Percentiles rank a stretch among this genome's conserved stretches.
Evolutionary conservation across 2,888 invertebrate genomes (phyloP).

Genomic region (Apodemia mormo): DNA sequence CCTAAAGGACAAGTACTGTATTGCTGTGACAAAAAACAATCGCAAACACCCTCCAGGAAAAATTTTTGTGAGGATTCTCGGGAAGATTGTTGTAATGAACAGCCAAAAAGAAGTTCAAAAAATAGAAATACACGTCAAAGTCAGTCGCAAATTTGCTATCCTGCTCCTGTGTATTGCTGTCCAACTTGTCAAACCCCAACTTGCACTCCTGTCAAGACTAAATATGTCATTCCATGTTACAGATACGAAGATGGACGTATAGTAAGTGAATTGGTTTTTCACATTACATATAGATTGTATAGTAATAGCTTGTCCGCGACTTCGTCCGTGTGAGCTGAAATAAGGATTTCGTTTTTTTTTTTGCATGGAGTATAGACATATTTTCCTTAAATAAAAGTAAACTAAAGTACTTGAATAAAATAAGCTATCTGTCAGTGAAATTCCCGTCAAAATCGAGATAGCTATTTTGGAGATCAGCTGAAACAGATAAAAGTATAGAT

Average conservation of each 20-base stretch:
- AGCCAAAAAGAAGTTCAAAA: constrained; percentile 22
- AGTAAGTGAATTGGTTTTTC: constrained; percentile 54
- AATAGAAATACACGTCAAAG: background rate
- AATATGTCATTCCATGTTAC: constrained; percentile 74
- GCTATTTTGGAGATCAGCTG: too few species aligned
- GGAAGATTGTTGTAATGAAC: constrained; percentile 33
- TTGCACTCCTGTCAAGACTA: constrained; percentile 41
- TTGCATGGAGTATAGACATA: too few species aligned
- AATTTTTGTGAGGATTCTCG: constrained; percentile 17
- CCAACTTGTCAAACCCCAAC: constrained; percentile 39
- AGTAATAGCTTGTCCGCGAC: too few species aligned
- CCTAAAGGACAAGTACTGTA: constrained; percentile 47
- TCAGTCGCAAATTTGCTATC: background rate
- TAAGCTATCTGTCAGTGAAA: too few species aligned
- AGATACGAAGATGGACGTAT: constrained; percentile 75
- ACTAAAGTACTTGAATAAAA: too few species aligned
- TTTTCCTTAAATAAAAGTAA: too few species aligned
- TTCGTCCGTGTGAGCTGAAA: too few species aligned
- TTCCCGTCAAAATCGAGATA: too few species aligned
- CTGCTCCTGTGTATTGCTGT: constrained; percentile 21
- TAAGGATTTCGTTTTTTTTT: too few species aligned
- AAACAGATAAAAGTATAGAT: too few species aligned
- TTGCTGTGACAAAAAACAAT: constrained; percentile 47
- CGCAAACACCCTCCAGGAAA: background rate
- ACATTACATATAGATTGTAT: constrained; percentile 38